Evolutionary conservation across 2,113 vertebrate species (phyloP).

Genomic region (Globicephala melas): DNA sequence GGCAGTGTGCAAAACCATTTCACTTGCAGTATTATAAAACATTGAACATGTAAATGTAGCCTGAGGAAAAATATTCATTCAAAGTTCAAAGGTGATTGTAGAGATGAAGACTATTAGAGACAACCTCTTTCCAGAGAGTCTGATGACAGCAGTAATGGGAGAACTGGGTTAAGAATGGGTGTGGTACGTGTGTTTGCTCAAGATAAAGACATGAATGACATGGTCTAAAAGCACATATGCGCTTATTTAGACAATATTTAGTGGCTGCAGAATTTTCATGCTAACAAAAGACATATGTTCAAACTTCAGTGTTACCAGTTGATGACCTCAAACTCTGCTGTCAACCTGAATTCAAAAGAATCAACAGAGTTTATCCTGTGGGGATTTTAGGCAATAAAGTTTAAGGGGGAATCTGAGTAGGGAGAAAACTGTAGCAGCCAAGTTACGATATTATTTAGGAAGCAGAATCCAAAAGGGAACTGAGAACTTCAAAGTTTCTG

Average conservation of each 20-base stretch:
- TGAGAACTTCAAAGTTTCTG: slow-evolving; percentile 15
- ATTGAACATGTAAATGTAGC: slow-evolving; percentile 71
- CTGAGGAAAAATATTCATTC: slow-evolving; percentile 66
- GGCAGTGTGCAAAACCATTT: slow-evolving; percentile 4
- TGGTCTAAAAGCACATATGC: neutral
- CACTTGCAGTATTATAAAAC: slow-evolving; percentile 67
- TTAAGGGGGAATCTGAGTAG: neutral
- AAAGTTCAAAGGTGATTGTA: slow-evolving; percentile 68
- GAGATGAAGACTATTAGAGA: slow-evolving; percentile 61
- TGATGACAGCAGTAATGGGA: neutral
- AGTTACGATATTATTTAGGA: neutral
- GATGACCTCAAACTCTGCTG: slow-evolving; percentile 28
- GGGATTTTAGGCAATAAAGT: neutral
- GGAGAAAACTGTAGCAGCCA: neutral
- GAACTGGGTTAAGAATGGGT: neutral
- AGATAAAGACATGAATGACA: slow-evolving; percentile 1
- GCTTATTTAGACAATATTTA: slow-evolving; percentile 20
- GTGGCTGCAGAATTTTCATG: neutral
- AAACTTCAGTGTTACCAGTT: neutral
- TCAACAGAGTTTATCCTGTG: neutral
- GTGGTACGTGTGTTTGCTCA: neutral
- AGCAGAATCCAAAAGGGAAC: neutral
- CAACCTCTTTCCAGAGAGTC: neutral
- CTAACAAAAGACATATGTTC: slow-evolving; percentile 39
- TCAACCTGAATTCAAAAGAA: neutral